These are phyloP conservation scores for Deroplatys truncata DNA, from an alignment of 2,888 invertebrate genomes.

Conservation along the genomic window DNA sequence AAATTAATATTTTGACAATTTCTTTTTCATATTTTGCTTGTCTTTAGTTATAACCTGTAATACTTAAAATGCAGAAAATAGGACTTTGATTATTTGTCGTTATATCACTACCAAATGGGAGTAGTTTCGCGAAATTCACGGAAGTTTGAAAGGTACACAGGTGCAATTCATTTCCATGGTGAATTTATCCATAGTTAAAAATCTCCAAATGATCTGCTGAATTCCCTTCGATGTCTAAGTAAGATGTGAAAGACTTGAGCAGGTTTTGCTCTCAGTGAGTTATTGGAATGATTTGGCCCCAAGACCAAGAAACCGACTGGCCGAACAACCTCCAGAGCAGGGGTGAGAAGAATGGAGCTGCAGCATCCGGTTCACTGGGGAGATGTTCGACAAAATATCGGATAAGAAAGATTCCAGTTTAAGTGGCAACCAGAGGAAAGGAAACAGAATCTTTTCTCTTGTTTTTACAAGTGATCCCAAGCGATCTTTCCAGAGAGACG, in stretches of 20 bases:
- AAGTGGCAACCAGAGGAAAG: background rate
- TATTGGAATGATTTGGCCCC: constrained; percentile 2
- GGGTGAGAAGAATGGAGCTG: background rate
- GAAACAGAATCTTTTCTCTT: background rate
- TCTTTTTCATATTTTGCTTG: no score
- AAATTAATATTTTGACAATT: no score
- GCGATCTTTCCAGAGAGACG: background rate
- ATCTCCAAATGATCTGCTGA: no score
- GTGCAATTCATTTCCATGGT: no score
- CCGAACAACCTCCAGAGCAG: background rate
- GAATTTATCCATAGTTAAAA: no score
- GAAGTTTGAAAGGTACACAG: no score
- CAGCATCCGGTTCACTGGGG: background rate
- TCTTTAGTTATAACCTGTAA: no score
- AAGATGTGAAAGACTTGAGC: background rate
- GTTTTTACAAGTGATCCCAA: background rate
- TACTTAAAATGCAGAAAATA: no score
- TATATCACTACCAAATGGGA: no score
- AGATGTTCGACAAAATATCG: constrained; percentile 13
- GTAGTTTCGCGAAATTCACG: no score
- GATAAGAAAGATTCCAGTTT: background rate
- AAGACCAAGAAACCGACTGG: constrained; percentile 12
- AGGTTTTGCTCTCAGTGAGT: background rate
- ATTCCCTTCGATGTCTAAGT: no score
- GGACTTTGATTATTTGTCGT: no score